Evolutionary conservation across 2,113 vertebrate species (phyloP).

Genomic region (Zapus hudsonius): DNA sequence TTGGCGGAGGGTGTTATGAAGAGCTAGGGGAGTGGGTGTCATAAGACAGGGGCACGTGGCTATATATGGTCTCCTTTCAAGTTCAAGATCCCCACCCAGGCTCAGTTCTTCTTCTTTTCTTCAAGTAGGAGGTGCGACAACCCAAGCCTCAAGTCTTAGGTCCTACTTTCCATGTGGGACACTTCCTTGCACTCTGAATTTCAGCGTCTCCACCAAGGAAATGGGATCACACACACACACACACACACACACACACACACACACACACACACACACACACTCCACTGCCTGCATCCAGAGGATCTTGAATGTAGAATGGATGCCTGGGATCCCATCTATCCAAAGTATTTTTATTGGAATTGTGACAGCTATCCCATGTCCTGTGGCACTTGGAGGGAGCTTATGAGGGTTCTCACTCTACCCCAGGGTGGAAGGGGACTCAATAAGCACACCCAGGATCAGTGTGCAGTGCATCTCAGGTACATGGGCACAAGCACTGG

Average conservation of each 20-base stretch:
- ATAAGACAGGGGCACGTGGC: fast-evolving
- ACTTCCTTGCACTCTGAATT: not conserved
- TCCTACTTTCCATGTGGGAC: not conserved
- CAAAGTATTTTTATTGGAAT: not conserved
- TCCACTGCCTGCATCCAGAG: not conserved
- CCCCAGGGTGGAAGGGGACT: not conserved
- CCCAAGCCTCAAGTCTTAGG: fast-evolving
- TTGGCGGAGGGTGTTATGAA: not conserved
- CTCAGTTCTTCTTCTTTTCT: not conserved
- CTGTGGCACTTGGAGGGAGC: not conserved
- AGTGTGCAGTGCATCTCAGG: not conserved
- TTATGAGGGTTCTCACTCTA: not conserved
- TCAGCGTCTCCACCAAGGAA: not conserved
- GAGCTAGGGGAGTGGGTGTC: too few species aligned
- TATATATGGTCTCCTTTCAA: fast-evolving
- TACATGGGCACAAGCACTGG: not conserved
- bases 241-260: not conserved
- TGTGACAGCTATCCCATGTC: not conserved
- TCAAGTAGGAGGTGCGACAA: fast-evolving
- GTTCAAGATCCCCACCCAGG: not conserved
- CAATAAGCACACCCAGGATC: not conserved
- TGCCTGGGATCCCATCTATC: not conserved
- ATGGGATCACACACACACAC: not conserved
- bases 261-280: fast-evolving
- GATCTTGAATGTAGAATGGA: not conserved